Evolutionary conservation across 2,888 invertebrate species (phyloP), one percentile per base, ranked within the genome.

Genomic region (Idaea biselata): DNA sequence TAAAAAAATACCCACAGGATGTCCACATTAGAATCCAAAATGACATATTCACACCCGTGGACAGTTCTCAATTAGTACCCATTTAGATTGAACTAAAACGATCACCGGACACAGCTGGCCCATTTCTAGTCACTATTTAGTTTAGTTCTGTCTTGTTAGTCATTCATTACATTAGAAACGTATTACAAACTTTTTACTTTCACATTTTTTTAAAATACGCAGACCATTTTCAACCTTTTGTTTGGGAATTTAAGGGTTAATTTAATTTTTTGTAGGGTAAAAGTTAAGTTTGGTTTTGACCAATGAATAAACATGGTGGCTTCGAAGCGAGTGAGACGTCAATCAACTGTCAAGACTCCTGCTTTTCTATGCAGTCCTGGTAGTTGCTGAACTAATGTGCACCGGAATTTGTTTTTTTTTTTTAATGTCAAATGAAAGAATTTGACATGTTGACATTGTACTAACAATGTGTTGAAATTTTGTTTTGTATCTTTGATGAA

Each of bases 81-180:
- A 89, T 91, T 91, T 88, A 89, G 83, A 89, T 86, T 88, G 88
- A 90, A 88, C 85, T 86, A 83, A 88, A 88, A 84, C 86, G 82
- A 80, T 83, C 80, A 88, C 89, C 91, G 90, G 90, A 89, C 89
- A 90, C 91, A 91, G 91, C 90, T 91, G 91, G 88, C 69, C 78
- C 82, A 80, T 81, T 84, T 91, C 91, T 87, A 86, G 80, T 77
- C 82, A 75, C 88, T 91, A 90, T 91, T 91, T 89, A 89, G 89
- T 90, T 91, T 91, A 82, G 86, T 87, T 85, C 83, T 86, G 91
- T 90, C 91, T 87, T 86, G 90, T 91, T 91, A 89, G 89, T 89
- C 88, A 88, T 89, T 90, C 89, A 89, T 89, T 88, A 88, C 89
- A 91, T 91, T 91, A 91, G 89, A 88, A 82, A 86, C 79, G 17